Percentiles rank a stretch among this genome's conserved stretches.
These are phyloP conservation scores for Ametastegia equiseti DNA, from an alignment of 2,888 invertebrate genomes.

Conservation along the genomic window DNA sequence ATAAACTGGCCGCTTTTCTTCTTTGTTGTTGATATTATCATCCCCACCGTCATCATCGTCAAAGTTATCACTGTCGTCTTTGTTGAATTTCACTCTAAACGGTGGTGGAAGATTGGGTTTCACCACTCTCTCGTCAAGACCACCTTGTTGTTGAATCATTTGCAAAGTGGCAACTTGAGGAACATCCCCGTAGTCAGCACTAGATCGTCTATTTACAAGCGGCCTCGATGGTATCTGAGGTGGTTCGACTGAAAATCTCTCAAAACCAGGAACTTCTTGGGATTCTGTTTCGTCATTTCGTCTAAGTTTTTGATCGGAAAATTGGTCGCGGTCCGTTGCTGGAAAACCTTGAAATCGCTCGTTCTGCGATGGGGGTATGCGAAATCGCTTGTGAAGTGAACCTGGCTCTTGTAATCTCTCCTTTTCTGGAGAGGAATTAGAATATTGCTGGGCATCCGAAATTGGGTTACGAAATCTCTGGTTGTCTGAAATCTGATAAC, in stretches of 20 bases:
- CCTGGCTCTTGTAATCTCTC: constrained; percentile 32
- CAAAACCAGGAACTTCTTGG: constrained; percentile 48
- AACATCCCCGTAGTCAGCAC: constrained; percentile 72
- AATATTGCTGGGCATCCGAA: not conserved
- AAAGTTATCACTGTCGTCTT: constrained; percentile 69
- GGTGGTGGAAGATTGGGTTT: constrained; percentile 68
- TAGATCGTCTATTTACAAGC: constrained; percentile 74
- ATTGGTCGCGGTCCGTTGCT: constrained; percentile 56
- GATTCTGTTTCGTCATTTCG: constrained; percentile 67
- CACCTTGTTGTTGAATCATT: constrained; percentile 80
- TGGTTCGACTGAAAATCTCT: constrained; percentile 68
- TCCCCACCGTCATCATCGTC: constrained; percentile 61
- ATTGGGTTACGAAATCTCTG: constrained; percentile 40
- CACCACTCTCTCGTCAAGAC: constrained; percentile 56
- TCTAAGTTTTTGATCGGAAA: constrained; percentile 58
- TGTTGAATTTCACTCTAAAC: constrained; percentile 70
- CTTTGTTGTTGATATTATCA: constrained; percentile 52
- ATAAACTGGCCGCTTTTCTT: constrained; percentile 74
- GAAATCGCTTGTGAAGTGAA: constrained; percentile 16
- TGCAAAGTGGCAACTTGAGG: constrained; percentile 82
- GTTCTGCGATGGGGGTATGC: constrained; percentile 54
- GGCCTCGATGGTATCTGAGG: constrained; percentile 75
- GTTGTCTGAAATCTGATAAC: constrained; percentile 47
- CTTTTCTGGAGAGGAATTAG: constrained; percentile 13
- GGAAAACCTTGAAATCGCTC: constrained; percentile 48